A percentile compares a stretch with the other conserved stretches of the same genome.
These are phyloP conservation scores for Gymnobelideus leadbeateri DNA, from an alignment of 2,113 vertebrate genomes.

Conservation along the genomic window DNA sequence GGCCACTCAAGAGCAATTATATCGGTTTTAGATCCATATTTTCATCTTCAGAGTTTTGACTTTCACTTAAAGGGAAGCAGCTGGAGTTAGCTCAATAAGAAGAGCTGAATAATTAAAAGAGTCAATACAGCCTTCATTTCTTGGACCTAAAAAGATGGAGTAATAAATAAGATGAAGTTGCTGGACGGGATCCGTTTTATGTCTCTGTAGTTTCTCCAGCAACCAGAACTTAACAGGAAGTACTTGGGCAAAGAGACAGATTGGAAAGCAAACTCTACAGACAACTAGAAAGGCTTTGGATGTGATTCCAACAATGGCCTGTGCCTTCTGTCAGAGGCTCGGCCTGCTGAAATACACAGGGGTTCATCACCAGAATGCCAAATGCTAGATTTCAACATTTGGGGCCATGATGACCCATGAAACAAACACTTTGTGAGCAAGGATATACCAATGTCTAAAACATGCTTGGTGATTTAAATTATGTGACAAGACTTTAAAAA, in stretches of 20 bases:
- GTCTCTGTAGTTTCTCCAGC: constrained; percentile 36
- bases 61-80: constrained; percentile 56
- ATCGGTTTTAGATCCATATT: constrained; percentile 27
- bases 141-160: constrained; percentile 37
- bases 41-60: constrained; percentile 29
- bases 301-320: background rate
- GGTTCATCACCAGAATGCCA: background rate
- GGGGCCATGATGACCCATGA: background rate
- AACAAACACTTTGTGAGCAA: background rate
- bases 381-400: background rate
- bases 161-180: constrained; percentile 49
- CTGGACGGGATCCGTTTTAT: constrained; percentile 21
- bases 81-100: constrained; percentile 49
- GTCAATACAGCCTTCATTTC: constrained; percentile 56
- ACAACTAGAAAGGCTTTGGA: background rate
- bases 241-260: constrained; percentile 6
- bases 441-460: background rate
- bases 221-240: constrained; percentile 27
- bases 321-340: background rate
- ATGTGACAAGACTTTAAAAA: background rate
- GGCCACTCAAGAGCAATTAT: constrained; percentile 42
- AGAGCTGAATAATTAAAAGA: constrained; percentile 61
- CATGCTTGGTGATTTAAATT: background rate
- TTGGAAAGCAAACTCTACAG: background rate
- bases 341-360: background rate